Conservation (phyloP, 2,888 invertebrate genomes). For the Troides aeacus region DNA sequence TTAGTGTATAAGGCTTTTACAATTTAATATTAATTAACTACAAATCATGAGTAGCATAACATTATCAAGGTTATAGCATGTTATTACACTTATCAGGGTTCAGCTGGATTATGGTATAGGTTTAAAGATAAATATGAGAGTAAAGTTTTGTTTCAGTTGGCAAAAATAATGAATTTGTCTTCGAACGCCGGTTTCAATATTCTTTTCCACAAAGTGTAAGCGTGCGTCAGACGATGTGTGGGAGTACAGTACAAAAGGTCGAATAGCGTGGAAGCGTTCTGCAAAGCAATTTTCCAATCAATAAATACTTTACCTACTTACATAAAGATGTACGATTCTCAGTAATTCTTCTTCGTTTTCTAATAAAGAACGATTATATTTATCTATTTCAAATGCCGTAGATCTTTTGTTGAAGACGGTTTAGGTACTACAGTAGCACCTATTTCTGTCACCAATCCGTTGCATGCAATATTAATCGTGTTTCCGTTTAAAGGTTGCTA, state of each 20-base stretch:
- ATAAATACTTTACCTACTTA: neutral
- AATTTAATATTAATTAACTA: too few species aligned
- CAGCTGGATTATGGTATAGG: too few species aligned
- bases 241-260: conserved; percentile 5
- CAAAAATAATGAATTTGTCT: neutral
- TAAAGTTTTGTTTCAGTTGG: neutral
- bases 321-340: neutral
- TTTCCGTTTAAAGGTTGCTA: too few species aligned
- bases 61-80: too few species aligned
- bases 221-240: neutral
- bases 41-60: too few species aligned
- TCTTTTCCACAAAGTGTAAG: neutral
- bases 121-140: neutral
- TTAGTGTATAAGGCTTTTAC: too few species aligned
- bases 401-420: too few species aligned
- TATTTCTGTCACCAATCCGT: too few species aligned
- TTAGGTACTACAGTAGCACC: too few species aligned
- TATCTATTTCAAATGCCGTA: too few species aligned
- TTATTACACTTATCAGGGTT: too few species aligned
- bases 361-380: neutral
- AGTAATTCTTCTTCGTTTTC: neutral
- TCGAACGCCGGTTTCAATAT: neutral
- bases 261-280: neutral
- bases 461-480: too few species aligned
- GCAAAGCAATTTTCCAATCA: conserved; percentile 16